Percentiles rank a stretch among this genome's conserved stretches.
These are phyloP conservation scores for Chironomus tentans DNA, from an alignment of 2,888 invertebrate species.

Conservation along the genomic window DNA sequence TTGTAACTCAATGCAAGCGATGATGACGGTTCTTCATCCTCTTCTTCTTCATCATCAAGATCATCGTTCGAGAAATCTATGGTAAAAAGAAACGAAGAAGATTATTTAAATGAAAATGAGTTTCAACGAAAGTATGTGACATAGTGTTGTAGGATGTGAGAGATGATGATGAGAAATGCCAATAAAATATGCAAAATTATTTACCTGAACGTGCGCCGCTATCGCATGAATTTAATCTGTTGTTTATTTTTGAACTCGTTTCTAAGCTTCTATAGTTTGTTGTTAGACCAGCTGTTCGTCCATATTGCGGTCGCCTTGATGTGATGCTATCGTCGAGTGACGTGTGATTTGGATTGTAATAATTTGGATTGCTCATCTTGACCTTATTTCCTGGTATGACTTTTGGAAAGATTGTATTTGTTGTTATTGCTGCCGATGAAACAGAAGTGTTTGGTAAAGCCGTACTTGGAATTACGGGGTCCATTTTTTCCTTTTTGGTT, in stretches of 20 bases:
- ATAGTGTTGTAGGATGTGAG: constrained; percentile 24
- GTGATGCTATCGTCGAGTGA: constrained; percentile 39
- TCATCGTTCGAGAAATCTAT: constrained; percentile 48
- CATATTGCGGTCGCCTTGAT: constrained; percentile 49
- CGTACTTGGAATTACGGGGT: constrained; percentile 7
- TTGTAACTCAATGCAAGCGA: constrained; percentile 28
- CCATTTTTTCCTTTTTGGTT: constrained; percentile 36
- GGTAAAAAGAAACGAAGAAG: background rate
- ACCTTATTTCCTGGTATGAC: constrained; percentile 24
- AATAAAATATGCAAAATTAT: background rate
- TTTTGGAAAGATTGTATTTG: constrained; percentile 12
- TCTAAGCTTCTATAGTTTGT: constrained; percentile 47
- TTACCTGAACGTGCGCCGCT: constrained; percentile 43
- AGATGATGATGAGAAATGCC: constrained; percentile 13
- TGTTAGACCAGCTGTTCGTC: constrained; percentile 34
- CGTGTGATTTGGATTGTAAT: background rate
- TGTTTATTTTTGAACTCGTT: constrained; percentile 37
- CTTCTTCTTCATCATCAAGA: constrained; percentile 43
- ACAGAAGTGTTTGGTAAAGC: background rate
- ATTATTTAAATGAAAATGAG: background rate
- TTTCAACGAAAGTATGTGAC: background rate
- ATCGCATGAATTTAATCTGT: constrained; percentile 44
- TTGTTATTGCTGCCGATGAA: background rate
- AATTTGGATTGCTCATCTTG: constrained; percentile 17
- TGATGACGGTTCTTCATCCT: constrained; percentile 39